phyloP scores from a whole-genome alignment of 2,113 vertebrate genomes.

The Meleagris gallopavo region DNA sequence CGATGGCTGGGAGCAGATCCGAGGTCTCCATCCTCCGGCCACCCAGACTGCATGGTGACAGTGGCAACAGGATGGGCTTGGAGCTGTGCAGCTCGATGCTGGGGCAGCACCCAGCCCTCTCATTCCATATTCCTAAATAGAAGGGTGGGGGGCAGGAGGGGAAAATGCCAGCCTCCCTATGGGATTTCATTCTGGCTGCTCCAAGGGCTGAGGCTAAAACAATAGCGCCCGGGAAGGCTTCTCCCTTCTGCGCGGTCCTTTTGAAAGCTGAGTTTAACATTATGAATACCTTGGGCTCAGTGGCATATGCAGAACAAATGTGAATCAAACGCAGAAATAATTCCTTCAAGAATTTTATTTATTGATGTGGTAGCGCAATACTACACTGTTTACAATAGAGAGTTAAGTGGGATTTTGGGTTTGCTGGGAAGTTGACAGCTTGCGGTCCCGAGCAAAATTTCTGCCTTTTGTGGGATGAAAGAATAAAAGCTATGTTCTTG shows the following conservation, averaged over 20 bases:
- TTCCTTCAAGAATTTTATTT: constrained; percentile 74
- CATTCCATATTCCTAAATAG: not conserved
- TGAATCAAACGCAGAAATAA: constrained; percentile 73
- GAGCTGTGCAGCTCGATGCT: accelerated
- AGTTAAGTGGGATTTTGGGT: constrained; percentile 72
- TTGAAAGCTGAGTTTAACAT: constrained; percentile 33
- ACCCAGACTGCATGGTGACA: not conserved
- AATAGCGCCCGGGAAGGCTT: not conserved
- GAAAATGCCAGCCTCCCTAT: not conserved
- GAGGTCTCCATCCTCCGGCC: accelerated
- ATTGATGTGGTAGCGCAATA: constrained; percentile 79
- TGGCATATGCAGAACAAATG: constrained; percentile 82
- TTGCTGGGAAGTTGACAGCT: constrained; percentile 78
- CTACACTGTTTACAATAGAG: constrained; percentile 77
- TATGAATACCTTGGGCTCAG: constrained; percentile 70
- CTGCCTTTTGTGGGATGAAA: constrained; percentile 77
- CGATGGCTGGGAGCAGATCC: not conserved
- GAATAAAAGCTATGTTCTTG: constrained; percentile 74
- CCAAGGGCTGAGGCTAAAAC: not conserved
- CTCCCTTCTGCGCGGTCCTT: not conserved
- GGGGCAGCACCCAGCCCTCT: not conserved
- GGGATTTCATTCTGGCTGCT: not conserved
- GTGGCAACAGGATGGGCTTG: accelerated
- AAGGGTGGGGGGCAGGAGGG: accelerated
- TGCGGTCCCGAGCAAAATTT: constrained; percentile 72